Evolutionary conservation across 2,888 invertebrate genomes (phyloP), one percentile per base, ranked within the genome.

Genomic region (Panopea generosa): DNA sequence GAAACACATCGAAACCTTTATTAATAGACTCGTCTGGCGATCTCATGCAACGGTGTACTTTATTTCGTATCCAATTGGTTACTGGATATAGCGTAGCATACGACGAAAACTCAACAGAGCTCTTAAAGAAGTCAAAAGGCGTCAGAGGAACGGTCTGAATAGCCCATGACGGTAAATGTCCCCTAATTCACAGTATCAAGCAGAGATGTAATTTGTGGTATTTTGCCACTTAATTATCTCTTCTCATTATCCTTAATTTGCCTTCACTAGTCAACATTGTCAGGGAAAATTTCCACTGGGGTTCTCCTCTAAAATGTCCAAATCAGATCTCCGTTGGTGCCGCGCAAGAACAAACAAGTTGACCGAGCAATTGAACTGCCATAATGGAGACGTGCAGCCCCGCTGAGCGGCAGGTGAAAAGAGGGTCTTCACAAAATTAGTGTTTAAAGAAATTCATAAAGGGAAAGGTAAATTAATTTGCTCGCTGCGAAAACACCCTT

Each of bases 211-310:
- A 74, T 81, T 81, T 77, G 74, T 66, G 77, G 60, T 73, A 68
- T 70, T 81, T 81, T 81, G 76, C 73, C 76, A 81, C 80, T 81
- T 81, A 81, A 81, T 81, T 81, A 81, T 81, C 74, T 67, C 60
- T 49, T 67, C 70, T 77, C 68, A 81, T 76, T 79, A 72, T 61
- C 62, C 68, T 66, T 75, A 79, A 79, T 79, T 79, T 79, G 75
- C 63, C 79, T 67, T 69, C 79, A 76, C 72, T 72, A 63, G 67
- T 52, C 40, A 14, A 45, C 67, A 71, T 77, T 77, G 76, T 71
- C 49, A 49, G 6, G 24, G 62, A 40, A 70, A 57, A 55, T n/a
- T 57, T 70, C 40, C 62, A 70, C 70, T 63, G 63, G 62, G 62
- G 53, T 62, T 49, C 50, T 49, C 56, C 53, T 38, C 49, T 59